Percentiles rank a stretch among this genome's conserved stretches.
These are phyloP conservation scores for Hesperia comma DNA, from an alignment of 2,888 invertebrate genomes.

Conservation along the genomic window DNA sequence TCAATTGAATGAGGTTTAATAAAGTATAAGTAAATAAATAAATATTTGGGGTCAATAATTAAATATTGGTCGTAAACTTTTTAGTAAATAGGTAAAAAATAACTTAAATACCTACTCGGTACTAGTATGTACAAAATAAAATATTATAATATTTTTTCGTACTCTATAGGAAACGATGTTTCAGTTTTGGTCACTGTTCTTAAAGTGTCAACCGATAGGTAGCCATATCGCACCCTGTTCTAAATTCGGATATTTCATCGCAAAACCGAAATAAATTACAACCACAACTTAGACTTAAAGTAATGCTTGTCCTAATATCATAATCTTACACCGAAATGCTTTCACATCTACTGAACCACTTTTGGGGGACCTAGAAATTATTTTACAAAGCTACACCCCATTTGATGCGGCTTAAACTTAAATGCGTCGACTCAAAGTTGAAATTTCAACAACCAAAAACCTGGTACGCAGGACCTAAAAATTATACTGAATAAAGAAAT, in stretches of 20 bases:
- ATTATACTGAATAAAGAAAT: slow-evolving; percentile 7
- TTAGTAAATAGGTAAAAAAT: too few species aligned
- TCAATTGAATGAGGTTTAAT: too few species aligned
- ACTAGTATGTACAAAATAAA: too few species aligned
- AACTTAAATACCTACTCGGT: too few species aligned
- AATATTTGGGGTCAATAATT: too few species aligned
- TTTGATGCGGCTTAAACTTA: slow-evolving; percentile 48
- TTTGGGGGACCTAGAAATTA: slow-evolving; percentile 68
- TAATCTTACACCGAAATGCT: slow-evolving; percentile 83
- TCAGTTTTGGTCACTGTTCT: too few species aligned
- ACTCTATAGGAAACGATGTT: too few species aligned
- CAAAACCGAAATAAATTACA: slow-evolving; percentile 26
- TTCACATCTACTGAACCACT: slow-evolving; percentile 70
- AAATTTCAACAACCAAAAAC: slow-evolving; percentile 2
- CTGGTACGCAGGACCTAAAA: slow-evolving; percentile 22
- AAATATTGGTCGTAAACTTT: too few species aligned
- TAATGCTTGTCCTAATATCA: slow-evolving; percentile 71
- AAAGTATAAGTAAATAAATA: too few species aligned
- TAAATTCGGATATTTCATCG: not conserved
- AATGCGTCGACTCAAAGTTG: not conserved
- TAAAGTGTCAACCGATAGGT: too few species aligned
- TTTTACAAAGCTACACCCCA: slow-evolving; percentile 49
- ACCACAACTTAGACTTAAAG: slow-evolving; percentile 61
- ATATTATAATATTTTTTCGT: too few species aligned
- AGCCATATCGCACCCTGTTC: too few species aligned